A percentile compares a stretch with the other conserved stretches of the same genome.
phyloP scores from a whole-genome alignment of 2,888 invertebrate genomes.

The Petrolisthes cinctipes region DNA sequence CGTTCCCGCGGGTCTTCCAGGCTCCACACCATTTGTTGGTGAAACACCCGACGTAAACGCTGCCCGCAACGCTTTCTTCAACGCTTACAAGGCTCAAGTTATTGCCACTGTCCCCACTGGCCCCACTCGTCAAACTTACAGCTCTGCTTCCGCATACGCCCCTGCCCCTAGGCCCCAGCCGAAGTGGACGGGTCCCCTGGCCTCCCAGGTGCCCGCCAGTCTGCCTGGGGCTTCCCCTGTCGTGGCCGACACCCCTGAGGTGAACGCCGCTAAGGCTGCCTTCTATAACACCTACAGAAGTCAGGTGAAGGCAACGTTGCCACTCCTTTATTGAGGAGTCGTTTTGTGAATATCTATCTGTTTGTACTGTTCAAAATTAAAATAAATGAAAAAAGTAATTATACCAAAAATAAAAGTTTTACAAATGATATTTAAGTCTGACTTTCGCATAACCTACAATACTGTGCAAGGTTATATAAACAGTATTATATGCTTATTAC shows the following conservation, averaged over 20 bases:
- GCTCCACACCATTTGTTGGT: conserved; percentile 17
- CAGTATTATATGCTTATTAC: too few species aligned
- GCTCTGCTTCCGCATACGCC: neutral
- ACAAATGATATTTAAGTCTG: too few species aligned
- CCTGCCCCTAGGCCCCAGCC: conserved; percentile 12
- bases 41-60: conserved; percentile 40
- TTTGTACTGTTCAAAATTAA: neutral
- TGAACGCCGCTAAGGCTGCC: conserved; percentile 67
- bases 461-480: too few species aligned
- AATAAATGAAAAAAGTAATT: neutral
- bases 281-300: conserved; percentile 51
- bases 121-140: neutral
- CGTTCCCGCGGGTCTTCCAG: conserved; percentile 45
- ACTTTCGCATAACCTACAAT: neutral
- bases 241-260: conserved; percentile 67
- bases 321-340: neutral
- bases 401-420: neutral
- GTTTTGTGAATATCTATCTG: conserved; percentile 1
- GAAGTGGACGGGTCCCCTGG: conserved; percentile 41
- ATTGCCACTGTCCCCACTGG: conserved; percentile 18
- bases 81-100: conserved; percentile 44
- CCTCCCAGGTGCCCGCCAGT: conserved; percentile 34
- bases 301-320: conserved; percentile 12
- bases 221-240: conserved; percentile 40
- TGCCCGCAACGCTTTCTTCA: conserved; percentile 42